Evolutionary conservation across 2,888 invertebrate genomes (phyloP).

Genomic region (Zonitis immaculata): DNA sequence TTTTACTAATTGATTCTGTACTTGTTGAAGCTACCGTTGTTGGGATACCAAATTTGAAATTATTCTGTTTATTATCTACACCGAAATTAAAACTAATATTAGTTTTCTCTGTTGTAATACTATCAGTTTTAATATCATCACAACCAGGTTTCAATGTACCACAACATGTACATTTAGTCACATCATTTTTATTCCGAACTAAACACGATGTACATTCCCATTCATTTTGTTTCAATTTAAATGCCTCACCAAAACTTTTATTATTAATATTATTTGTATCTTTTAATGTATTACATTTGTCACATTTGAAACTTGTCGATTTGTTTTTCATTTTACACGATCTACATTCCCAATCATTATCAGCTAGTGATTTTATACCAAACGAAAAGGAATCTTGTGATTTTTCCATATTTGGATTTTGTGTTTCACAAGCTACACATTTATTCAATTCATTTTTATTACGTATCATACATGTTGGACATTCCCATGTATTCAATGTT

Average conservation of each 20-base stretch:
- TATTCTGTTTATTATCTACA: constrained; percentile 46
- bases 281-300: constrained; percentile 52
- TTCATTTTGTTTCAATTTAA: constrained; percentile 26
- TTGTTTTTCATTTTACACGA: constrained; percentile 10
- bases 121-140: constrained; percentile 10
- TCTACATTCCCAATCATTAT: constrained; percentile 13
- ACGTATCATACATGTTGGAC: constrained; percentile 53
- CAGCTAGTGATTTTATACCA: constrained; percentile 27
- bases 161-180: constrained; percentile 55
- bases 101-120: constrained; percentile 25
- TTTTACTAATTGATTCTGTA: constrained; percentile 14
- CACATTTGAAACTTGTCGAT: constrained; percentile 46
- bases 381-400: constrained; percentile 29
- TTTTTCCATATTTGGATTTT: constrained; percentile 30
- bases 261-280: constrained; percentile 27
- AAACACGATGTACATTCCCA: constrained; percentile 58
- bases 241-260: constrained; percentile 45
- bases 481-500: constrained; percentile 50
- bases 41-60: constrained; percentile 46
- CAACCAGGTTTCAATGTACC: constrained; percentile 52
- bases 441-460: constrained; percentile 49
- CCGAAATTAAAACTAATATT: constrained; percentile 50
- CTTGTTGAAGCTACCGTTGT: constrained; percentile 9
- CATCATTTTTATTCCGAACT: constrained; percentile 50
- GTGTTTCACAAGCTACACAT: constrained; percentile 55